These are phyloP conservation scores for Acromyrmex echinatior DNA, from an alignment of 1,140 invertebrate genomes.

Conservation along the genomic window DNA sequence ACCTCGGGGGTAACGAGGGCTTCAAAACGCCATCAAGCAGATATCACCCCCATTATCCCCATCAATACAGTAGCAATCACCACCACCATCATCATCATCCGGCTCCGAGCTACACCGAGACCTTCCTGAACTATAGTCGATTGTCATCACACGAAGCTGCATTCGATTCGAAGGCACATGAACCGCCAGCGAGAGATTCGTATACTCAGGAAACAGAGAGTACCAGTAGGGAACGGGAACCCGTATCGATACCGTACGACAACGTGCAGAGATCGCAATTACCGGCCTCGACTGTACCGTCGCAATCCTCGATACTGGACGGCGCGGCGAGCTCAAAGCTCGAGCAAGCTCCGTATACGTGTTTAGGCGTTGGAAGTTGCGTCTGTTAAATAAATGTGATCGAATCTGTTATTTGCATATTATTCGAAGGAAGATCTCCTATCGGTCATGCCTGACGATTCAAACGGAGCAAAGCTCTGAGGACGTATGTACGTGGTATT, in stretches of 20 bases:
- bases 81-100: conserved; percentile 77
- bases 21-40: conserved; percentile 81
- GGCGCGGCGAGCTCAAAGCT: conserved; percentile 80
- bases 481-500: conserved; percentile 34
- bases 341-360: conserved; percentile 81
- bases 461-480: background rate
- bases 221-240: conserved; percentile 73
- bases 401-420: conserved; percentile 43
- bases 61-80: conserved; percentile 78
- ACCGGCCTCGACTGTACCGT: conserved; percentile 66
- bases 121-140: conserved; percentile 83
- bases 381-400: conserved; percentile 79
- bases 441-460: conserved; percentile 26
- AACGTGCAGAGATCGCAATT: conserved; percentile 78
- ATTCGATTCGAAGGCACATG: conserved; percentile 78
- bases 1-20: conserved; percentile 83
- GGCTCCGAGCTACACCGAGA: conserved; percentile 79
- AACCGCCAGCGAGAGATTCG: conserved; percentile 68
- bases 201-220: conserved; percentile 72
- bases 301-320: conserved; percentile 78
- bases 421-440: conserved; percentile 30
- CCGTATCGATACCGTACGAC: conserved; percentile 69
- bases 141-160: conserved; percentile 80
- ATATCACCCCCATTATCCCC: conserved; percentile 80
- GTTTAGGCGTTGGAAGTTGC: conserved; percentile 83